Conservation (phyloP, 2,113 vertebrate species). For the Chaenogobius annularis region DNA sequence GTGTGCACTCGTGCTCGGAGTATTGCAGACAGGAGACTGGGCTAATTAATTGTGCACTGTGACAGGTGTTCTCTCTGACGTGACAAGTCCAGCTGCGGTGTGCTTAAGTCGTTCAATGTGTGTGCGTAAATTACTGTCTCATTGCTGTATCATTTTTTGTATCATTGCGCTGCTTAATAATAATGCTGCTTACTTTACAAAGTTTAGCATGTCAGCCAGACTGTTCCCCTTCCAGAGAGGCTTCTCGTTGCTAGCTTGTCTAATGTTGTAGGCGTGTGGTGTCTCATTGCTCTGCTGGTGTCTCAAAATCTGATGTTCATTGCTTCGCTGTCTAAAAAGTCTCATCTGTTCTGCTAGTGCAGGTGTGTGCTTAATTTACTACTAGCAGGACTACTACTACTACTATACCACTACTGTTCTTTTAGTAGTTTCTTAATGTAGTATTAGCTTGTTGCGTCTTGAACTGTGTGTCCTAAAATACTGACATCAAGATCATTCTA, state of each 20-base stretch:
- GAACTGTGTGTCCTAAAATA: too few relatives aligned
- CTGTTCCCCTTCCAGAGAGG: neutral
- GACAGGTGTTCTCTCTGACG: constrained; percentile 41
- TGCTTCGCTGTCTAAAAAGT: too few relatives aligned
- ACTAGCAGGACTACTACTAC: too few relatives aligned
- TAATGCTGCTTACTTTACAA: neutral
- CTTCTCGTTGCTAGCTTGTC: neutral
- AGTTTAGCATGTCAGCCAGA: neutral
- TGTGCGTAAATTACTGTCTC: neutral
- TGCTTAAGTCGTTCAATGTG: neutral
- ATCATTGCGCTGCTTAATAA: neutral
- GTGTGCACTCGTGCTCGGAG: too few relatives aligned
- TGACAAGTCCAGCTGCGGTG: constrained; percentile 20
- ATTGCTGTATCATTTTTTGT: constrained; percentile 11
- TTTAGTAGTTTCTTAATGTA: too few relatives aligned
- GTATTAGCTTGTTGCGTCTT: too few relatives aligned
- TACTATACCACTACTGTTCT: too few relatives aligned
- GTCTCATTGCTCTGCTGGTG: neutral
- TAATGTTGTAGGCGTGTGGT: neutral
- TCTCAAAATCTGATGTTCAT: too few relatives aligned
- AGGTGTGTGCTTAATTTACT: too few relatives aligned
- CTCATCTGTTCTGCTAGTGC: too few relatives aligned
- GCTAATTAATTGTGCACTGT: constrained; percentile 54
- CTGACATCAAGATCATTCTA: too few relatives aligned
- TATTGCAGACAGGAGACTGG: too few relatives aligned